Evolutionary conservation across 2,113 vertebrate species (phyloP).

Genomic region (Numenius arquata): DNA sequence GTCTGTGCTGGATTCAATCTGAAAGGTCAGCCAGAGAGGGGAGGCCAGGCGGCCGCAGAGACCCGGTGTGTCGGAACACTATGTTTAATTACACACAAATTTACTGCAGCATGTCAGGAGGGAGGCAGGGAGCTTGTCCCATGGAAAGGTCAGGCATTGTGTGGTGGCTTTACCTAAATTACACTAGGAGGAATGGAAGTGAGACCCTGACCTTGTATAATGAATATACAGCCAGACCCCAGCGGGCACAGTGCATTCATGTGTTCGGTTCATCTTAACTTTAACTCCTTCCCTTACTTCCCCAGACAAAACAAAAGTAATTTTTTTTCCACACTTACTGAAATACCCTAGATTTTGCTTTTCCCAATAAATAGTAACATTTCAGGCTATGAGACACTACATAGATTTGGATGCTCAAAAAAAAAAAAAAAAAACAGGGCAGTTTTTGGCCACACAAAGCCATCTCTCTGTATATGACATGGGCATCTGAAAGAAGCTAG

Average conservation of each 20-base stretch:
- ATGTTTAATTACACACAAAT: constrained; percentile 76
- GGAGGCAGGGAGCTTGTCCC: constrained; percentile 53
- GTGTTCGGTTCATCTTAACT: constrained; percentile 30
- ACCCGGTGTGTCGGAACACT: constrained; percentile 43
- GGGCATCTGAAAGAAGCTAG: background rate
- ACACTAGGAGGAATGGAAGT: constrained; percentile 47
- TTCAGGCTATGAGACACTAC: background rate
- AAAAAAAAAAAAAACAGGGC: background rate
- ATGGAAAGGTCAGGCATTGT: constrained; percentile 67
- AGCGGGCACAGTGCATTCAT: background rate
- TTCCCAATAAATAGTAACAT: background rate
- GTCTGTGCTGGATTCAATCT: constrained; percentile 47
- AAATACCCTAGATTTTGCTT: background rate
- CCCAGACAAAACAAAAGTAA: background rate
- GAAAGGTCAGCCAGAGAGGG: constrained; percentile 50
- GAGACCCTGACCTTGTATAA: constrained; percentile 65
- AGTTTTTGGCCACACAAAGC: background rate
- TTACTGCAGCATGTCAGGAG: constrained; percentile 66
- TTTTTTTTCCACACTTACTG: background rate
- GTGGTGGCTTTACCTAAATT: constrained; percentile 62
- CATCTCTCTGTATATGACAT: background rate
- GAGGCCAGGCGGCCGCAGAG: constrained; percentile 30
- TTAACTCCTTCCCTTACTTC: constrained; percentile 16
- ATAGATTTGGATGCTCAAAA: background rate
- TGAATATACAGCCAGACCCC: constrained; percentile 50